A percentile compares a stretch with the other conserved stretches of the same genome.
Conservation (phyloP, 2,113 vertebrate genomes). For the Scomber japonicus region DNA sequence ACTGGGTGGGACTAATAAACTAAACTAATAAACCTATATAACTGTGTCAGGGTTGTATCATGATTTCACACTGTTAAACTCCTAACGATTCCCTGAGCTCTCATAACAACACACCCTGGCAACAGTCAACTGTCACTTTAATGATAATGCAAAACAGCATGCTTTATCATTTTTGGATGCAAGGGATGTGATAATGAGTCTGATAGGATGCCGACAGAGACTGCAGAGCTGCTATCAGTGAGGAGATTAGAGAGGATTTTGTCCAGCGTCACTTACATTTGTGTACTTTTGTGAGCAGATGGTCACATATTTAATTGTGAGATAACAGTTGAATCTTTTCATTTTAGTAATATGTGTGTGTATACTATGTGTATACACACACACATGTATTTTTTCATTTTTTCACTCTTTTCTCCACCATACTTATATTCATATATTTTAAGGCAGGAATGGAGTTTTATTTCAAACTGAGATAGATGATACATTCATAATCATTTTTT, state of each 20-base stretch:
- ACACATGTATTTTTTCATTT: too few relatives aligned
- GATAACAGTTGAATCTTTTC: not conserved
- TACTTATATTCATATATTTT: too few relatives aligned
- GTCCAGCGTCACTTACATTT: slow-evolving; percentile 5
- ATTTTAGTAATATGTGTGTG: not conserved
- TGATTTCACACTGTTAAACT: not conserved
- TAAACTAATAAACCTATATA: too few relatives aligned
- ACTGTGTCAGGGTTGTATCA: not conserved
- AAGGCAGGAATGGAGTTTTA: too few relatives aligned
- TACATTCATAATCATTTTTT: too few relatives aligned
- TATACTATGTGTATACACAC: not conserved
- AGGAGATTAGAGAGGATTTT: slow-evolving; percentile 4
- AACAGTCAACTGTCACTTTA: not conserved
- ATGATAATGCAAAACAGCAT: slow-evolving; percentile 26
- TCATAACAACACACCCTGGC: not conserved
- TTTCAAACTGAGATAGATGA: too few relatives aligned
- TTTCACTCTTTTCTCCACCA: not conserved
- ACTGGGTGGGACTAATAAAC: too few relatives aligned
- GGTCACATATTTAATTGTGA: not conserved
- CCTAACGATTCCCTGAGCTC: not conserved
- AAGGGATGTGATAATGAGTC: slow-evolving; percentile 29
- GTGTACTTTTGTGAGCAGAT: slow-evolving; percentile 18
- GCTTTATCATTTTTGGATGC: slow-evolving; percentile 20
- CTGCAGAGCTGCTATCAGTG: not conserved
- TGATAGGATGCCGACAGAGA: slow-evolving; percentile 14